Base-by-base conservation (phyloP, 1,140 invertebrate genomes). In the Penaeus indicus region DNA sequence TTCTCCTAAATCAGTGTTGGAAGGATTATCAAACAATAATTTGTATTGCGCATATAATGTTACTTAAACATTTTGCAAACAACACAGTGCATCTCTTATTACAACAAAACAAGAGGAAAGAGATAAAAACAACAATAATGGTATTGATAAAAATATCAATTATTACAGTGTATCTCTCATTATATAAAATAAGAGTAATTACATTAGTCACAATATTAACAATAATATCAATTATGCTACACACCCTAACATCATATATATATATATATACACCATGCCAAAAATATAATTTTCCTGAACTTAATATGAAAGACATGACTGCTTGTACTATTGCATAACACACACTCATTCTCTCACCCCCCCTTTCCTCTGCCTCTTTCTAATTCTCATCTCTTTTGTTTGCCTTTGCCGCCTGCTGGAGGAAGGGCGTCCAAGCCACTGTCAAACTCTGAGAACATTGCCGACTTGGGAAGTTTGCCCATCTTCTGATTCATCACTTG, bases 391-490 rank as follows among this genome's bases (percentile, higher is more conserved):
- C n/a, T 25, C 38, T 4, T 54, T 11, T 16, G 18, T 38, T 61
- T 85, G 72, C 75, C 79, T 79, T 38, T 67, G 84, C 0, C 3
- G 2, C 25, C 27, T 83, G 21, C 79, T 88, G 72, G 54, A 54
- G 87, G 82, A 10, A 88, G 22, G 8, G 81, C 42, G 32, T 88
- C 87, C 0, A 88, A 25, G 62, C 87, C 87, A n/a, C 87, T 88
- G 80, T 88, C 87, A 79, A 88, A 88, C 61, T 88, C 87, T 19
- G 87, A 88, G 38, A 88, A 78, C 38, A 32, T 32, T 22, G 87
- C 87, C 47, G 69, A 78, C 64, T 60, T 88, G 22, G 87, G 87
- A n/a, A 88, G 69, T 13, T 84, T 84, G 22, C 87, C 87, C 27
- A 54, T 54, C 27, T 62, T 62, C 67, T 88, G 87, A 27, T 84